A percentile compares a stretch with the other conserved stretches of the same genome.
Evolutionary conservation across 2,888 invertebrate genomes (phyloP).

Genomic region (Orthosia gothica): DNA sequence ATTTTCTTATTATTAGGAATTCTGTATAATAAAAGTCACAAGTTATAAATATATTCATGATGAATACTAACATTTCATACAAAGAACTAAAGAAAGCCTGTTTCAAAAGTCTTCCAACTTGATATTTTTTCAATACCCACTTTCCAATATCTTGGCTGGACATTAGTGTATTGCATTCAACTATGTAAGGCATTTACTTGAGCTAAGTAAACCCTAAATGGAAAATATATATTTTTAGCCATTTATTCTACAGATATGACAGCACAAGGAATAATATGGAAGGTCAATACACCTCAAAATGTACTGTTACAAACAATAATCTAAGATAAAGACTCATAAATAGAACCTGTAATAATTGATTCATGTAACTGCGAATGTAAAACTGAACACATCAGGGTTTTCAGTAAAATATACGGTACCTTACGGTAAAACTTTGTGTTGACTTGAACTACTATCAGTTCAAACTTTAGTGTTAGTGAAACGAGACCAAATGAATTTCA

Average conservation of each 20-base stretch:
- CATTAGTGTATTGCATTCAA: slow-evolving; percentile 75
- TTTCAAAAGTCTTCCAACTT: slow-evolving; percentile 74
- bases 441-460: slow-evolving; percentile 53
- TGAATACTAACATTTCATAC: slow-evolving; percentile 81
- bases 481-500: slow-evolving; percentile 58
- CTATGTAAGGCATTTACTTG: slow-evolving; percentile 74
- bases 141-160: slow-evolving; percentile 74
- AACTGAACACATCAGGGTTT: slow-evolving; percentile 16
- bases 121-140: slow-evolving; percentile 67
- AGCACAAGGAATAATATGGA: slow-evolving; percentile 11
- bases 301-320: slow-evolving; percentile 14
- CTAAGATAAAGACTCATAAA: slow-evolving; percentile 7
- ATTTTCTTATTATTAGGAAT: not conserved
- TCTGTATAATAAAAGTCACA: slow-evolving; percentile 21
- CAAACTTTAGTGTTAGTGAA: slow-evolving; percentile 57
- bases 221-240: slow-evolving; percentile 57
- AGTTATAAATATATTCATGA: slow-evolving; percentile 34
- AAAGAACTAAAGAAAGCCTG: slow-evolving; percentile 70
- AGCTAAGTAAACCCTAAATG: slow-evolving; percentile 72
- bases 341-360: not conserved
- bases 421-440: slow-evolving; percentile 67
- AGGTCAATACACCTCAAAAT: slow-evolving; percentile 36
- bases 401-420: slow-evolving; percentile 53
- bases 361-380: not conserved
- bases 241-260: slow-evolving; percentile 16